Base-by-base conservation (phyloP, 2,888 invertebrate genomes). In the Sphinx pinastri region DNA sequence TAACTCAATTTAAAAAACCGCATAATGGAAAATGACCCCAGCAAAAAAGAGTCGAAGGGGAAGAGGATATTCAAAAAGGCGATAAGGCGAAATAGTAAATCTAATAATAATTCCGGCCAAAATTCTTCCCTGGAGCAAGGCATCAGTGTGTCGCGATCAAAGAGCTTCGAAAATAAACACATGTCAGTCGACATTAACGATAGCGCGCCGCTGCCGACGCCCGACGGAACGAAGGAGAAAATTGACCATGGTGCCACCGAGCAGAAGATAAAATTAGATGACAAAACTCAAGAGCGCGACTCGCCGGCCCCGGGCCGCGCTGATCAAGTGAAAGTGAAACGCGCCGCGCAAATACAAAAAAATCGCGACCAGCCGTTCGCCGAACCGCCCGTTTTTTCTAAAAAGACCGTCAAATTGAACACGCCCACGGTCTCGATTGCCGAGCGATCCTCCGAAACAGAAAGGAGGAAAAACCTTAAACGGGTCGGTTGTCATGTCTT, bases 11-110 rank as follows among this genome's bases (percentile, higher is more conserved):
- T 84, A 84, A 82, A 81, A 88, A 83, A 76, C 77, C 81, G 79
- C 86, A 93, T 90, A 86, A 93, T 93, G 93, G 93, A 93, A 89
- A 90, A 93, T 93, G 93, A 93, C 85, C 91, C 92, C 78, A 91
- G 86, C 77, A 92, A 93, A 83, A 93, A 93, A 79, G 93, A 92
- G 77, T 92, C 92, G 54, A 93, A 91, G 81, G 93, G 92, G 76
- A 94, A 93, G 84, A 88, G 92, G 81, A 84, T 93, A 79, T 84
- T 92, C 66, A 93, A 93, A 80, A 93, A 91, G 83, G 91, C 89
- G 71, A 79, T 90, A 75, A 86, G 93, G 66, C 88, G 93, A 51
- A 90, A 82, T 74, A 93, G 92, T 77, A 92, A 92, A 79, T 85
- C 90, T 38, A 86, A 77, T 72, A 91, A 77, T 72, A 91, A 85